A percentile compares a stretch with the other conserved stretches of the same genome.
Conservation (phyloP, 2,888 invertebrate genomes). For the Standfussiana lucernea region DNA sequence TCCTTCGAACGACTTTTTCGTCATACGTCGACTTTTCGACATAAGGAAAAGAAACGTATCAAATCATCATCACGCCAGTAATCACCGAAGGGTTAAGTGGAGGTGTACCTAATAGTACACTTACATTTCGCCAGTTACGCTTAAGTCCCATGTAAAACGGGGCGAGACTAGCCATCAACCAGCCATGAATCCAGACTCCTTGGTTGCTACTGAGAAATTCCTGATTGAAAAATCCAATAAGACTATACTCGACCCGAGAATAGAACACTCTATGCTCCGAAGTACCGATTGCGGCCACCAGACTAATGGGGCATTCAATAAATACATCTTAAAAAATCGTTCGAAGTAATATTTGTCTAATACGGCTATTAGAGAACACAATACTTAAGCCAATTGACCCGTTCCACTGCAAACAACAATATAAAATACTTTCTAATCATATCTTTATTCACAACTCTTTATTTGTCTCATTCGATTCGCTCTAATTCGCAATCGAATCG, state of each 20-base stretch:
- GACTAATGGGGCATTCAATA: not conserved
- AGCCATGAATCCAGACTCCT: not conserved
- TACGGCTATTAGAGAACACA: conserved; percentile 12
- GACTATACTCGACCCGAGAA: not conserved
- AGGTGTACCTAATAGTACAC: not conserved
- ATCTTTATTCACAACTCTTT: conserved; percentile 49
- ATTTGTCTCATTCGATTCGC: conserved; percentile 56
- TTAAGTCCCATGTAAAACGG: not conserved
- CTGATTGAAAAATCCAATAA: not conserved
- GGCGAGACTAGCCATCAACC: not conserved
- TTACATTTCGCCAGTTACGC: not conserved
- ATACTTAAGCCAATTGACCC: conserved; percentile 24
- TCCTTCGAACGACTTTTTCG: too few relatives aligned
- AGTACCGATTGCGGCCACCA: not conserved
- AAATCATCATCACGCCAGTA: not conserved
- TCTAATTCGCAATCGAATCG: conserved; percentile 58
- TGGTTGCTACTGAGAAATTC: not conserved
- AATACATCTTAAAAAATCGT: not conserved
- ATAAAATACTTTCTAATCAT: conserved; percentile 62
- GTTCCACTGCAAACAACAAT: conserved; percentile 29
- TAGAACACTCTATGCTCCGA: not conserved
- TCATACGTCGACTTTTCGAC: too few relatives aligned
- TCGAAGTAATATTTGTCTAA: conserved; percentile 1
- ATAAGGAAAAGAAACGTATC: conserved; percentile 12
- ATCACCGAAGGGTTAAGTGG: not conserved